Base-by-base conservation (phyloP, 1,140 invertebrate genomes). In the Vollenhovia emeryi region DNA sequence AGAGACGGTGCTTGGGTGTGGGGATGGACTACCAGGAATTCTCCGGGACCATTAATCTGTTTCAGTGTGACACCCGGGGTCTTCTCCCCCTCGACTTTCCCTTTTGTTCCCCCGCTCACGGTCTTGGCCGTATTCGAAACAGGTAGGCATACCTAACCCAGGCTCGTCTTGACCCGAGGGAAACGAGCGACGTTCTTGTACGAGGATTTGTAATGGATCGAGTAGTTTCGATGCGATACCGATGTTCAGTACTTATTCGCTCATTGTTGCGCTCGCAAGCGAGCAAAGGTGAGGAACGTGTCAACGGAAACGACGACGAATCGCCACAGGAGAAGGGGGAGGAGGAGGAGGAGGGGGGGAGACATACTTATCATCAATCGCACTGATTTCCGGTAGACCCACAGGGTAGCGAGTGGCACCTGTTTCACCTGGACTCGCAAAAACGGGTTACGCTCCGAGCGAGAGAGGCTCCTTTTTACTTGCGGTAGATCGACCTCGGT, bases 41-140 rank as follows among this genome's bases (percentile, higher is more conserved):
- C 91, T 60, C 87, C 73, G 89, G 89, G 91, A 94, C 94, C 94
- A 95, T 95, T 94, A 94, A 95, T 94, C 93, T 95, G 93, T 87
- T 85, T 92, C 79, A 64, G 87, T 91, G 93, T 92, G 94, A 94
- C 94, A 94, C 92, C 89, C 91, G 83, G 66, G 85, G 60, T 84
- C 85, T 84, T 85, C 89, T 59, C 71, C 66, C 76, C 62, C 43
- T 59, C 79, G 84, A 60, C 69, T 55, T 78, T 52, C 55, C 27
- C 45, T 69, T 73, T 68, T 78, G 86, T 76, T 27, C 55, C 11
- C 21, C 62, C 40, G 24, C 27, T 43, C 45, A 9, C 15, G 33
- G 45, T 55, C 30, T 59, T 21, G 55, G 40, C 33, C 9, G 40
- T 43, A 60, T 80, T 64, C 40, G 62, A 15, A 45, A 50, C 91